Base-by-base conservation (phyloP, 2,888 invertebrate species). In the Venusia cambrica region DNA sequence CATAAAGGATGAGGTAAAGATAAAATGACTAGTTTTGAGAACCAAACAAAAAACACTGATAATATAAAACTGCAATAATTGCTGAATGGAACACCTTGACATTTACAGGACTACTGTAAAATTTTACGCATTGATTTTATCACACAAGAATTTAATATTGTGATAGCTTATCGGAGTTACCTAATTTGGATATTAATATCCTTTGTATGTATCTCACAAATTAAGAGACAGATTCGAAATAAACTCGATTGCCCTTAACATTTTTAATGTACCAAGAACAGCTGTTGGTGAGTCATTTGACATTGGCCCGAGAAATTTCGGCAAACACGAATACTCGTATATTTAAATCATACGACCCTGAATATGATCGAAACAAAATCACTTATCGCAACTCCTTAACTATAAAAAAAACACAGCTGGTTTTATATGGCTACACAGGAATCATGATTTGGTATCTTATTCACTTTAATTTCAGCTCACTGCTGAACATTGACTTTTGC, bases 201-300 rank as follows among this genome's bases (percentile, higher is more conserved):
- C 32, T 38, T 45, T 50, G 47, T 47, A 40, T 40, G 33, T 27
- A 42, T 45, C 42, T 40, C 36, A 34, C 25, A 15, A 40, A 32
- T 36, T 67, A 64, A 62, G 64, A 67, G 70, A 67, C 67, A 64
- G 51, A 54, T 57, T 73, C 67, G 66, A 73, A 73, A 76, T 78
- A 77, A 71, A 67, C 65, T 51, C 57, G 53, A 65, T 71, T 68
- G 78, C 76, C 81, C 79, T 83, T 77, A 79, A 69, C 62, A 77
- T 76, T 83, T 80, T 79, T 74, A 74, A 73, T 73, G 61, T 59
- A 70, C 63, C 66, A 69, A 70, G 62, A 78, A 77, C 83, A 83
- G 80, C 79, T 80, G 83, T 70, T 51, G 56, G 51, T 84, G 84
- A 85, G 45, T 84, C 84, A 85, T 55, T 48, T 60, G 84, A 78